Conservation (phyloP, 2,797 vertebrate genomes). For the Molossus alvarezi region DNA sequence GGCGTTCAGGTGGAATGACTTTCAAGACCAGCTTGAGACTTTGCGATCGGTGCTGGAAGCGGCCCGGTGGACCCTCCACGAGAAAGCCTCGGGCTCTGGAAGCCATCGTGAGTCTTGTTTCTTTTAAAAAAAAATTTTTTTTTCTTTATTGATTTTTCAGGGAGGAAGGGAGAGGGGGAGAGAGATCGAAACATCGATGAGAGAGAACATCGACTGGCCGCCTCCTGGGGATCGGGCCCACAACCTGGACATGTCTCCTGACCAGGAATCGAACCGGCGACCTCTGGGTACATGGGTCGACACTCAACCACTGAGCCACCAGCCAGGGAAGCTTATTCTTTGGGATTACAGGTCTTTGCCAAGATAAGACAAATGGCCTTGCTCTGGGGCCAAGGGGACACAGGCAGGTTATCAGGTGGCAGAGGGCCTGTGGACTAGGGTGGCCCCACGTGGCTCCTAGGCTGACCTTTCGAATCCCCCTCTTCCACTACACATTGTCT, state of each 20-base stretch:
- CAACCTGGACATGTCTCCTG: no score
- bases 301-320: no score
- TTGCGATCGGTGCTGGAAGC: background rate
- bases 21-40: background rate
- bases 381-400: background rate
- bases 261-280: no score
- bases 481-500: constrained; percentile 84
- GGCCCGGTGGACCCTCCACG: background rate
- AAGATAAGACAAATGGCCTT: background rate
- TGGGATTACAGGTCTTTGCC: background rate
- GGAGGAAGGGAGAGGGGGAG: no score
- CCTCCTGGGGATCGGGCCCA: no score
- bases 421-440: background rate
- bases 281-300: no score
- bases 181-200: no score
- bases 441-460: constrained; percentile 7
- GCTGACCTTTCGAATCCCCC: constrained; percentile 78
- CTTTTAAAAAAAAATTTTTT: no score
- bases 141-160: no score
- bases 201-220: no score
- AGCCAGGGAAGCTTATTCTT: background rate
- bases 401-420: background rate
- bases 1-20: background rate
- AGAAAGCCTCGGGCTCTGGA: background rate
- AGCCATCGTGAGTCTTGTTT: no score